Evolutionary conservation across 2,888 invertebrate species (phyloP), one percentile per base, ranked within the genome.

Genomic region (Macrophya alboannulata): DNA sequence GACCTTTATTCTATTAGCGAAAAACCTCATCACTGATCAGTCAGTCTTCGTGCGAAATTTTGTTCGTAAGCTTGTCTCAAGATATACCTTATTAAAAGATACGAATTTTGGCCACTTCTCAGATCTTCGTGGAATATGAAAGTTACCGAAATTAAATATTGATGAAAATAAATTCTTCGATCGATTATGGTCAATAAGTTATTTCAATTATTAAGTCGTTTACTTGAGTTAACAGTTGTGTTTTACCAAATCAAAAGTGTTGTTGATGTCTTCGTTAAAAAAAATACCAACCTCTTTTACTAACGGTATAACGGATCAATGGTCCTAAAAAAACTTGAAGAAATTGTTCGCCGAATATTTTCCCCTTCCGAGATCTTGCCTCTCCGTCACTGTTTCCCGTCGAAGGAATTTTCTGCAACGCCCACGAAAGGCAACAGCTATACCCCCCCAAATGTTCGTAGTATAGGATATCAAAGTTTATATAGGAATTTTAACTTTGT

Each of bases 291-390:
- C 40, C 43, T 62, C 48, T 62, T 62, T 21, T 59, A 21, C 81
- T n/a, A 37, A 59, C 21, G 43, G 81, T 37, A 51, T 25, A 51
- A 77, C 31, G 51, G 55, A 51, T 51, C 31, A 51, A 51, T 55
- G 17, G 55, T 77, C 77, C 55, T 81, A 62, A 81, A 62, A 59
- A 62, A 81, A 81, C 81, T 81, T 81, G 43, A 21, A 31, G 48
- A 77, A 40, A 62, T 51, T 43, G 40, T 81, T 81, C 59, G 40
- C 81, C 59, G 43, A 62, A 77, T 77, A 43, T 81, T 62, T 81
- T 25, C 40, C 21, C 62, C 62, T 62, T 62, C 25, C 62, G 21
- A 37, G 1, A 6, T 51, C 40, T 10, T 21, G 43, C 40, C 25
- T 43, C 59, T 8, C 62, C 81, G 51, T 62, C 45, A 81, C 81